These are phyloP conservation scores for Microtus richardsoni DNA, from an alignment of 2,113 vertebrate species.

Conservation along the genomic window DNA sequence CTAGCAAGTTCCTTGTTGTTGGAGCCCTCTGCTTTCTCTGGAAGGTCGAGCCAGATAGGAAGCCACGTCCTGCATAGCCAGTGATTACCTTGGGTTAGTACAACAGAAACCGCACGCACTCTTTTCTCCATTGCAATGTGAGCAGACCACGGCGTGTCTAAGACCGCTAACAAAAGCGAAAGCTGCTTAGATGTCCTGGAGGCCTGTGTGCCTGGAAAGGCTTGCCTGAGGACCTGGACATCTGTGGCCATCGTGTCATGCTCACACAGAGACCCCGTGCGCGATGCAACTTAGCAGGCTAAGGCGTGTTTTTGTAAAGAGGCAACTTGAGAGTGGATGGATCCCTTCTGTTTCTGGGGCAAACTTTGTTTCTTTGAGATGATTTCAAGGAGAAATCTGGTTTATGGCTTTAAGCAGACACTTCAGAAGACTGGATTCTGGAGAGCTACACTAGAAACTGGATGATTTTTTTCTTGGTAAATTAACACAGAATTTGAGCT, in stretches of 20 bases:
- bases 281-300: accelerated
- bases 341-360: background rate
- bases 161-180: accelerated
- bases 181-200: background rate
- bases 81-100: background rate
- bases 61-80: background rate
- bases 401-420: background rate
- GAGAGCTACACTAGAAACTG: background rate
- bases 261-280: accelerated
- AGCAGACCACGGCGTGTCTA: background rate
- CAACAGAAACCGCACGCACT: background rate
- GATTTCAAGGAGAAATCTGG: background rate
- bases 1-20: background rate
- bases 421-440: background rate
- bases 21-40: background rate
- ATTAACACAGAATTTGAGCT: background rate
- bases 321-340: background rate
- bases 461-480: background rate
- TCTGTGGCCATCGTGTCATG: background rate
- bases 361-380: background rate
- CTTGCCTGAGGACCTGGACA: accelerated
- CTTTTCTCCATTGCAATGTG: background rate
- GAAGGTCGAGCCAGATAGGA: background rate
- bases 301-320: background rate
- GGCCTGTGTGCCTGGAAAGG: accelerated